Conservation (phyloP, 2,113 vertebrate genomes). For the Sisor rabdophorus region DNA sequence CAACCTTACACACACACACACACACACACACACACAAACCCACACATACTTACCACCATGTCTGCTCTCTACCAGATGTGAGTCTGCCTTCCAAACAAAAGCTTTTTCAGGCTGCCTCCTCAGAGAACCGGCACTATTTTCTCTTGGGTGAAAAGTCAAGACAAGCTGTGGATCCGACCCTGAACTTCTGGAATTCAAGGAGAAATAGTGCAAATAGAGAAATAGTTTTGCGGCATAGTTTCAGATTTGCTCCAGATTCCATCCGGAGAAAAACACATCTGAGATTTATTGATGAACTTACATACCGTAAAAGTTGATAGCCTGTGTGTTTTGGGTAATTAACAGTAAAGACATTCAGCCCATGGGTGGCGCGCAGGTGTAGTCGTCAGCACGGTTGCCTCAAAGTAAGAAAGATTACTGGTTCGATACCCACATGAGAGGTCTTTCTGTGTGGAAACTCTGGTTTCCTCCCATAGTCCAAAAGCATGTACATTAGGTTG, state of each 20-base stretch:
- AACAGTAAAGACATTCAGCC: neutral
- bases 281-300: neutral
- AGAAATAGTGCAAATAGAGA: neutral
- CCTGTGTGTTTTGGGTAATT: neutral
- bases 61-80: slow-evolving; percentile 43
- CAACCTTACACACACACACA: slow-evolving; percentile 19
- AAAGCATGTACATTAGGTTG: too few relatives aligned
- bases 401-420: neutral
- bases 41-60: neutral
- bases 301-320: neutral
- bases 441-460: too few relatives aligned
- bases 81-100: slow-evolving; percentile 35
- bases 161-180: slow-evolving; percentile 35
- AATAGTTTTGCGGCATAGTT: slow-evolving; percentile 11
- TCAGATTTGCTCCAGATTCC: neutral
- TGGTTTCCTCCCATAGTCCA: too few relatives aligned
- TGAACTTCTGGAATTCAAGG: slow-evolving; percentile 33
- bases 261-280: neutral
- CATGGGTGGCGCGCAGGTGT: too few relatives aligned
- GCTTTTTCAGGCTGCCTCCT: slow-evolving; percentile 20
- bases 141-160: slow-evolving; percentile 39
- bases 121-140: slow-evolving; percentile 35
- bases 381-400: too few relatives aligned
- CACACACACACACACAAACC: neutral
- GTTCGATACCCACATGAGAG: too few relatives aligned